phyloP scores from a whole-genome alignment of 1,140 invertebrate species.

The Portunus trituberculatus region DNA sequence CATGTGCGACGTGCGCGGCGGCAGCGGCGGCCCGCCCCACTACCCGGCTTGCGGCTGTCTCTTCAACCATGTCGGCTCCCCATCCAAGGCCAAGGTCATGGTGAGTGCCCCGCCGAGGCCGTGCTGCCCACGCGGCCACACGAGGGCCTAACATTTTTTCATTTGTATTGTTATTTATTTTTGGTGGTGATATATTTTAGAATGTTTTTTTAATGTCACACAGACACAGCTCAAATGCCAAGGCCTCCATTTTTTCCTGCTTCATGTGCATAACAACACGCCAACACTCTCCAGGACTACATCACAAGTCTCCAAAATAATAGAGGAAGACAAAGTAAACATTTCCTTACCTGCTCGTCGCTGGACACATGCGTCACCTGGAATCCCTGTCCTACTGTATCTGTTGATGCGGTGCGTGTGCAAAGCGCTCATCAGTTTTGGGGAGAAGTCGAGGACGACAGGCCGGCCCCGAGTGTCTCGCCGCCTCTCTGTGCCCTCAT shows the following conservation, averaged over 20 bases:
- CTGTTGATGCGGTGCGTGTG: neutral
- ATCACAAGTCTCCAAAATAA: neutral
- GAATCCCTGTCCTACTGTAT: neutral
- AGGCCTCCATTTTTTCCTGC: neutral
- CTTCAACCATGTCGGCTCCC: slow-evolving; percentile 70
- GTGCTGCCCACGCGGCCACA: neutral
- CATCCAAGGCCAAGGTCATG: slow-evolving; percentile 64
- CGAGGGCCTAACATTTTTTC: neutral
- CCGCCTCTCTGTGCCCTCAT: no score
- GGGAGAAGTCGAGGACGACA: no score
- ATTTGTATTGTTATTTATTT: neutral
- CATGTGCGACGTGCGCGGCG: slow-evolving; percentile 71
- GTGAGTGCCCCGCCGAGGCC: slow-evolving; percentile 57
- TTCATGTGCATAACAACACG: neutral
- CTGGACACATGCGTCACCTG: neutral
- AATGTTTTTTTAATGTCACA: slow-evolving; percentile 23
- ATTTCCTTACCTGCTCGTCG: neutral
- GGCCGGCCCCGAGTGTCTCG: no score
- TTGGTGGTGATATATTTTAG: neutral
- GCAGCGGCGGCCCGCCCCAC: slow-evolving; percentile 49
- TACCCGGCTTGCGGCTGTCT: slow-evolving; percentile 72
- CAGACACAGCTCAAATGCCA: neutral
- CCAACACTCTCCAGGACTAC: neutral
- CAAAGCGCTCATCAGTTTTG: neutral
- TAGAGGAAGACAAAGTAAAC: neutral